Conservation (phyloP, 2,797 vertebrate genomes). For the Hypotaenidia philippensis region DNA sequence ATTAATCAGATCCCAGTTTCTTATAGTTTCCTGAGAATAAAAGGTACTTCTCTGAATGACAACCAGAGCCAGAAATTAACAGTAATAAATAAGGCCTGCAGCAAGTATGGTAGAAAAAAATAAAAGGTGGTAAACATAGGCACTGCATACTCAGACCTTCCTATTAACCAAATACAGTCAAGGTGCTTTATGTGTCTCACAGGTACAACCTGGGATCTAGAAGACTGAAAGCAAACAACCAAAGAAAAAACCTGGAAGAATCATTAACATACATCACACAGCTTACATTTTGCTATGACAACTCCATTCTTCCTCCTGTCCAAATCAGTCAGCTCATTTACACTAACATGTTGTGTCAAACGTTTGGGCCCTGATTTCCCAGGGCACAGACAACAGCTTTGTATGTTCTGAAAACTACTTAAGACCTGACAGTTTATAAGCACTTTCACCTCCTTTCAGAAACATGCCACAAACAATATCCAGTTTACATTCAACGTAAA, state of each 20-base stretch:
- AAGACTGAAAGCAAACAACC: neutral
- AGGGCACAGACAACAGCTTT: neutral
- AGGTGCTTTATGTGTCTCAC: neutral
- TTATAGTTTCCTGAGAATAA: neutral
- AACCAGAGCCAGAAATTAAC: neutral
- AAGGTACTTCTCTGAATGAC: neutral
- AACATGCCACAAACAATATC: neutral
- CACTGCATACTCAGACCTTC: neutral
- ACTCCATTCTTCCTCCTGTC: neutral
- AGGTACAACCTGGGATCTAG: neutral
- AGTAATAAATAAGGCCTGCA: neutral
- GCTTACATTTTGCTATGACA: neutral
- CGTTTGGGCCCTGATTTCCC: accelerated
- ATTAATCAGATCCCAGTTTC: neutral
- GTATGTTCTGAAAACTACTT: neutral
- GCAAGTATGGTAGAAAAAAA: accelerated
- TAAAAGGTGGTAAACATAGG: neutral
- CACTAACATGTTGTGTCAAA: neutral
- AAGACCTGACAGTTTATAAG: neutral
- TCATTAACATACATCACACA: neutral
- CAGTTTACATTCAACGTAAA: neutral
- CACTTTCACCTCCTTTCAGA: neutral
- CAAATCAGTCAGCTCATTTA: neutral
- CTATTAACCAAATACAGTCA: neutral
- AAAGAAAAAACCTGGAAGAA: neutral